Percentiles rank a stretch among this genome's conserved stretches.
phyloP scores from a whole-genome alignment of 2,888 invertebrate species.

The Prosapia bicincta region DNA sequence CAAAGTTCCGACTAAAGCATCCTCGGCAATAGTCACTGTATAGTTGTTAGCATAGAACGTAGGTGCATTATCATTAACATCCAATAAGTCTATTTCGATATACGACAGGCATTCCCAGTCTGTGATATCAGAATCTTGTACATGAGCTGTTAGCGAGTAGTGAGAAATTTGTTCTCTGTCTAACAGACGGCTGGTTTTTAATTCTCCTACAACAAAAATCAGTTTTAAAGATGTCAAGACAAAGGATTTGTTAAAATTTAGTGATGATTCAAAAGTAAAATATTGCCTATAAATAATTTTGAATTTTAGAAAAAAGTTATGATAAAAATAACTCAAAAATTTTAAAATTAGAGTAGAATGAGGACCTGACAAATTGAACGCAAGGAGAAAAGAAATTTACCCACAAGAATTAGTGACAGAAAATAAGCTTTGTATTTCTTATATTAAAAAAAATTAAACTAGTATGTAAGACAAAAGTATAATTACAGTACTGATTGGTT shows the following conservation, averaged over 20 bases:
- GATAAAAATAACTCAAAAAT: too few species aligned
- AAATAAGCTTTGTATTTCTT: too few species aligned
- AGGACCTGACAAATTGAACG: too few species aligned
- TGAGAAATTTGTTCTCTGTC: slow-evolving; percentile 74
- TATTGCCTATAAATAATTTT: too few species aligned
- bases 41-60: slow-evolving; percentile 69
- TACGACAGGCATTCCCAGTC: slow-evolving; percentile 80
- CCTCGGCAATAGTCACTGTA: slow-evolving; percentile 80
- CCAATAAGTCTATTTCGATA: slow-evolving; percentile 68
- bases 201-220: slow-evolving; percentile 55
- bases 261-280: too few species aligned
- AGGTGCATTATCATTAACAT: slow-evolving; percentile 86
- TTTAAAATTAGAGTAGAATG: too few species aligned
- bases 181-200: slow-evolving; percentile 67
- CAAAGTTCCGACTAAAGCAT: slow-evolving; percentile 81
- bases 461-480: too few species aligned
- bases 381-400: too few species aligned
- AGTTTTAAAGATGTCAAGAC: not conserved
- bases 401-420: too few species aligned
- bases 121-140: slow-evolving; percentile 75
- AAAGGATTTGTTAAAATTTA: too few species aligned
- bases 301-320: not conserved
- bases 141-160: slow-evolving; percentile 74
- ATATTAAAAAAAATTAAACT: too few species aligned
- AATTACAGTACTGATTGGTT: too few species aligned